phyloP scores from a whole-genome alignment of 2,888 invertebrate genomes.

The Pollenia labialis region DNA sequence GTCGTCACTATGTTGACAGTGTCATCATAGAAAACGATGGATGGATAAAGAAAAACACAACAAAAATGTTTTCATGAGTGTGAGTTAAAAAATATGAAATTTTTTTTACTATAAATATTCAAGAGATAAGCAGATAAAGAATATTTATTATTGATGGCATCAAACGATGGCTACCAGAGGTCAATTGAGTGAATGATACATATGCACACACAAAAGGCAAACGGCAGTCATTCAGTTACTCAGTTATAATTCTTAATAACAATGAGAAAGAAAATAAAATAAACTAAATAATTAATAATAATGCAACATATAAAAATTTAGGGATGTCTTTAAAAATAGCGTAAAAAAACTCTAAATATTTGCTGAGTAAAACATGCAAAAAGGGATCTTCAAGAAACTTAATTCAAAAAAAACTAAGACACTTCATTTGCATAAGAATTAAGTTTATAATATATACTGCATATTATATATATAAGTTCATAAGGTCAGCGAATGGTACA shows the following conservation, averaged over 20 bases:
- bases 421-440: too few relatives aligned
- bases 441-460: too few relatives aligned
- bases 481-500: too few relatives aligned
- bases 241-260: slow-evolving; percentile 9
- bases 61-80: background rate
- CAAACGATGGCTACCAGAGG: slow-evolving; percentile 45
- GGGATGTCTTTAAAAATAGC: too few relatives aligned
- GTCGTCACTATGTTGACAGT: background rate
- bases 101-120: slow-evolving; percentile 27
- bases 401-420: too few relatives aligned
- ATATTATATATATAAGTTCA: too few relatives aligned
- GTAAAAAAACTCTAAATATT: too few relatives aligned
- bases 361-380: too few relatives aligned
- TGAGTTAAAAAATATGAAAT: slow-evolving; percentile 27
- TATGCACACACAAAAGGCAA: slow-evolving; percentile 19
- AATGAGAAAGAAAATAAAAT: background rate
- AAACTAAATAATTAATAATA: background rate
- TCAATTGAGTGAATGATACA: slow-evolving; percentile 43
- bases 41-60: slow-evolving; percentile 21
- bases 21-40: slow-evolving; percentile 23
- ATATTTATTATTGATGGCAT: slow-evolving; percentile 42
- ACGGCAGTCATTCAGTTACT: slow-evolving; percentile 15
- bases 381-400: too few relatives aligned
- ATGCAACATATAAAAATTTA: too few relatives aligned
- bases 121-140: slow-evolving; percentile 62